Conservation (phyloP, 2,113 vertebrate genomes). For the Nipponia nippon region DNA sequence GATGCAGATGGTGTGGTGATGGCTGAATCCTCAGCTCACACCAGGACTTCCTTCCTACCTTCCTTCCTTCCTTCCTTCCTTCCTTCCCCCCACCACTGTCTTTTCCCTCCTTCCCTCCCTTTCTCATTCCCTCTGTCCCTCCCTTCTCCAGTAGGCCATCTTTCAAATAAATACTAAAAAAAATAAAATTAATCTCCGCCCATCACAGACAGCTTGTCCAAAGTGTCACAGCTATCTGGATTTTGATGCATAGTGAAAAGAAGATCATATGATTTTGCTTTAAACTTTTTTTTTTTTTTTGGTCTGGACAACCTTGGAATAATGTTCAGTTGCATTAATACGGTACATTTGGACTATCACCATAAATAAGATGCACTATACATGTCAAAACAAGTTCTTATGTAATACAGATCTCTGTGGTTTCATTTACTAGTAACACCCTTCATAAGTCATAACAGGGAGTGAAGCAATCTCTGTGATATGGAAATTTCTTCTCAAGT, state of each 20-base stretch:
- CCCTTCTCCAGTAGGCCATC: not conserved
- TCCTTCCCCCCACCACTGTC: too few species aligned
- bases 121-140: not conserved
- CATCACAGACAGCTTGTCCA: not conserved
- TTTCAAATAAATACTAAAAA: not conserved
- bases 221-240: not conserved
- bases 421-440: slow-evolving; percentile 53
- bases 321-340: slow-evolving; percentile 25
- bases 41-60: not conserved
- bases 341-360: slow-evolving; percentile 22
- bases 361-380: slow-evolving; percentile 56
- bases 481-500: slow-evolving; percentile 62
- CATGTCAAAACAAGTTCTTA: slow-evolving; percentile 69
- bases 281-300: not conserved
- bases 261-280: not conserved
- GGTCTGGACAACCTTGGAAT: not conserved
- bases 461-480: slow-evolving; percentile 51
- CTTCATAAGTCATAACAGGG: slow-evolving; percentile 26
- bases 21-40: not conserved
- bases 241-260: not conserved
- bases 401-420: slow-evolving; percentile 31
- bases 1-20: fast-evolving
- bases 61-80: not conserved
- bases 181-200: not conserved
- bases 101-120: not conserved